These are phyloP conservation scores for Speoplatyrhinus poulsoni DNA, from an alignment of 2,113 vertebrate genomes.

Conservation along the genomic window DNA sequence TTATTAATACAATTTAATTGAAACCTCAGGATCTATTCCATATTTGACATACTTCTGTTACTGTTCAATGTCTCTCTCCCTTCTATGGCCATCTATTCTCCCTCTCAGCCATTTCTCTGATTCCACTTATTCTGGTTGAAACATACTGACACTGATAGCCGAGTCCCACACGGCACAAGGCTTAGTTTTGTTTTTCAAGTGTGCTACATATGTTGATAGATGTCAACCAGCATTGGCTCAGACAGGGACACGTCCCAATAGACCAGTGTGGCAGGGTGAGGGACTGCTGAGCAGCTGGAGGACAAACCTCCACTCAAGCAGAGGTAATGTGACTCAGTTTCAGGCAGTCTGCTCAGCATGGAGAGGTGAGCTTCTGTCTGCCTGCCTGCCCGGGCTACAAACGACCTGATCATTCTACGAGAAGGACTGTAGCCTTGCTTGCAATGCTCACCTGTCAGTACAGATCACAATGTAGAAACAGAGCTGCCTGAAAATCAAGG, in stretches of 20 bases:
- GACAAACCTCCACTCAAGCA: slow-evolving; percentile 55
- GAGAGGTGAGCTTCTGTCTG: slow-evolving; percentile 26
- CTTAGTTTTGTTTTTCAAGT: slow-evolving; percentile 61
- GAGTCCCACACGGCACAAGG: slow-evolving; percentile 44
- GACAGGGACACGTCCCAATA: slow-evolving; percentile 55
- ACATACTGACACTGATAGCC: slow-evolving; percentile 56
- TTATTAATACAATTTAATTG: neutral
- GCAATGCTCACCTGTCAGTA: slow-evolving; percentile 49
- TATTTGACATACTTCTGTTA: neutral
- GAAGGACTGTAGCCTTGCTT: slow-evolving; percentile 29
- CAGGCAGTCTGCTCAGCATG: slow-evolving; percentile 32
- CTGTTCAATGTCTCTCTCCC: neutral
- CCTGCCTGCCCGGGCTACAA: slow-evolving; percentile 16
- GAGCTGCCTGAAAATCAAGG: slow-evolving; percentile 26
- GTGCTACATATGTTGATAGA: slow-evolving; percentile 69
- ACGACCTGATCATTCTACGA: slow-evolving; percentile 20
- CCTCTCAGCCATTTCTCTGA: slow-evolving; percentile 18
- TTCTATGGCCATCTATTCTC: neutral
- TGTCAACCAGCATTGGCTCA: slow-evolving; percentile 61
- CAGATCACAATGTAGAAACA: slow-evolving; percentile 28
- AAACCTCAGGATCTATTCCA: neutral
- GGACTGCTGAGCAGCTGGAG: slow-evolving; percentile 48
- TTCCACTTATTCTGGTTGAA: slow-evolving; percentile 34
- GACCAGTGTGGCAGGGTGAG: slow-evolving; percentile 57
- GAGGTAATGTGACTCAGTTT: slow-evolving; percentile 44